Conservation (phyloP, 2,797 vertebrate species). For the Lagodon rhomboides region DNA sequence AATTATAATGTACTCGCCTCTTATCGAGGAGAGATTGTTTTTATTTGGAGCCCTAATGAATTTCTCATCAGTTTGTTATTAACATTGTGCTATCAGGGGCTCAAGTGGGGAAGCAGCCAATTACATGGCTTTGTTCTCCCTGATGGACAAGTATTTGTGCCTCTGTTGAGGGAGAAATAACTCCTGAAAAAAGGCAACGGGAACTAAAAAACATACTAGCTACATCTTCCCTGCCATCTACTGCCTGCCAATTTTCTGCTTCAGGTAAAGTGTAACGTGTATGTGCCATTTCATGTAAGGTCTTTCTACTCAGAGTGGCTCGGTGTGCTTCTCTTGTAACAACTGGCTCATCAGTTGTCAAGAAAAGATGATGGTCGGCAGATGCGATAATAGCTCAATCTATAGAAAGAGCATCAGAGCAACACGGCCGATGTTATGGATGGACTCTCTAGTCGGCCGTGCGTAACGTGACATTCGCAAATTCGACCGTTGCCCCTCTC, state of each 20-base stretch:
- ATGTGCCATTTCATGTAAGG: slow-evolving; percentile 49
- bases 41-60: slow-evolving; percentile 86
- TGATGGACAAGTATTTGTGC: slow-evolving; percentile 79
- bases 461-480: slow-evolving; percentile 14
- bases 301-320: slow-evolving; percentile 51
- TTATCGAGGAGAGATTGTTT: slow-evolving; percentile 85
- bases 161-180: slow-evolving; percentile 70
- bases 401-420: slow-evolving; percentile 39
- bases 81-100: slow-evolving; percentile 81
- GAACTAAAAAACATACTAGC: slow-evolving; percentile 47
- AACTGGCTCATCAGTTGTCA: slow-evolving; percentile 35
- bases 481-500: slow-evolving; percentile 16
- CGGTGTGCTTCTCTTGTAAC: slow-evolving; percentile 42
- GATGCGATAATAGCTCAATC: slow-evolving; percentile 40
- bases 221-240: slow-evolving; percentile 48
- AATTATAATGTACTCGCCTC: slow-evolving; percentile 84
- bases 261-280: slow-evolving; percentile 64
- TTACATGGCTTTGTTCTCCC: slow-evolving; percentile 82
- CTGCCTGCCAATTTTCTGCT: slow-evolving; percentile 68
- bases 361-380: slow-evolving; percentile 30
- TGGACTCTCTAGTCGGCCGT: slow-evolving; percentile 24
- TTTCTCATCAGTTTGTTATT: slow-evolving; percentile 89
- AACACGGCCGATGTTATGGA: slow-evolving; percentile 1
- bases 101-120: slow-evolving; percentile 80
- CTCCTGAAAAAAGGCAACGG: slow-evolving; percentile 57